phyloP scores from a whole-genome alignment of 2,888 invertebrate species.

The Agrilus cyanescens region DNA sequence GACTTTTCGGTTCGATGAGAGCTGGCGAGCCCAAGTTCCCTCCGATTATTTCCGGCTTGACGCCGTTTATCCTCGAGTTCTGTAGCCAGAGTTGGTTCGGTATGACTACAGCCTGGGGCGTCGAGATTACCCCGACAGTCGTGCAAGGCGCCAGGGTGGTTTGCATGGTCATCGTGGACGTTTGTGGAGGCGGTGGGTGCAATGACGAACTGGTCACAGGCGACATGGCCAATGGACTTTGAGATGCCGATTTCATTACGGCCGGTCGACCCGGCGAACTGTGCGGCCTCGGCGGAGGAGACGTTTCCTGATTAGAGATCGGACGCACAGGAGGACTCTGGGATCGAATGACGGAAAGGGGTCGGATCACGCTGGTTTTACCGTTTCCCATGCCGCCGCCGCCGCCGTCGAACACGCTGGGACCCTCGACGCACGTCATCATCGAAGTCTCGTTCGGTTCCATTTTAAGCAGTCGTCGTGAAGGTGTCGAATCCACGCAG shows the following conservation, averaged over 20 bases:
- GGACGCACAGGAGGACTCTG: slow-evolving; percentile 33
- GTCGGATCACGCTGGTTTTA: slow-evolving; percentile 31
- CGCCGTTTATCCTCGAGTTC: slow-evolving; percentile 58
- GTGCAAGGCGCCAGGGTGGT: slow-evolving; percentile 12
- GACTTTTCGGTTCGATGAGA: slow-evolving; percentile 24
- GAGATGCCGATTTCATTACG: slow-evolving; percentile 30
- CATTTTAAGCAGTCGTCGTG: slow-evolving; percentile 18
- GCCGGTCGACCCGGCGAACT: slow-evolving; percentile 34
- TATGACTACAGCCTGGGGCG: slow-evolving; percentile 22
- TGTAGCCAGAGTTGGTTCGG: slow-evolving; percentile 33
- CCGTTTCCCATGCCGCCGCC: slow-evolving; percentile 17
- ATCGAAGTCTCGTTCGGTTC: slow-evolving; percentile 42
- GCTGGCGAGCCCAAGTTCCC: slow-evolving; percentile 32
- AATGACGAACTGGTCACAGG: slow-evolving; percentile 14
- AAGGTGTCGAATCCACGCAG: no score
- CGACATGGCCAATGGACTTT: slow-evolving; percentile 27
- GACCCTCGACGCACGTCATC: slow-evolving; percentile 37
- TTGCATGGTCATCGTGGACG: slow-evolving; percentile 11
- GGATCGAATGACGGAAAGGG: slow-evolving; percentile 28
- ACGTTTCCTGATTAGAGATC: slow-evolving; percentile 28
- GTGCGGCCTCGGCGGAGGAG: slow-evolving; percentile 33
- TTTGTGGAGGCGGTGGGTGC: slow-evolving; percentile 24
- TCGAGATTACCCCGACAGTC: slow-evolving; percentile 16
- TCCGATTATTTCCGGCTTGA: slow-evolving; percentile 70
- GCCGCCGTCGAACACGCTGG: slow-evolving; percentile 42